A percentile compares a stretch with the other conserved stretches of the same genome.
phyloP scores from a whole-genome alignment of 2,113 vertebrate species.

The Siphamia tubifer region DNA sequence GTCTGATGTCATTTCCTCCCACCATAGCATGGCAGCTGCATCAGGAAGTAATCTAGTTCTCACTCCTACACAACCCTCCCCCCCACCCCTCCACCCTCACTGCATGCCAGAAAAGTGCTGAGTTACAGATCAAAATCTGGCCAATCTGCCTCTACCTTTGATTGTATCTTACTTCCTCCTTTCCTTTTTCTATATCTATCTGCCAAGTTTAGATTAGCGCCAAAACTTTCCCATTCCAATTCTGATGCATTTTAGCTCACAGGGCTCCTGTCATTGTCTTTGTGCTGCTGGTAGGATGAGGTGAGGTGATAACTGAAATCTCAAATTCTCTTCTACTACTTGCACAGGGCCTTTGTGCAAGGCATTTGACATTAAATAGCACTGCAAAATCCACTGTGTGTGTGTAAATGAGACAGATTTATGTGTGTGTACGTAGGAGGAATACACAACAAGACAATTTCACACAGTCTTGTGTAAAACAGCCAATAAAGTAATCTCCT shows the following conservation, averaged over 20 bases:
- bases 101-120: conserved; percentile 51
- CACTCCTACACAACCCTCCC: conserved; percentile 31
- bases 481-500: conserved; percentile 36
- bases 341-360: neutral
- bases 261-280: neutral
- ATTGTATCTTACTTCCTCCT: conserved; percentile 44
- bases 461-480: conserved; percentile 22
- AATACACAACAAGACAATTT: conserved; percentile 14
- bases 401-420: neutral
- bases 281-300: neutral
- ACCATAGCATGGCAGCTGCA: conserved; percentile 27
- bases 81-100: conserved; percentile 5
- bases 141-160: conserved; percentile 53
- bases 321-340: neutral
- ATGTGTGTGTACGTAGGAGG: neutral
- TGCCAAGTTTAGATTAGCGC: conserved; percentile 45
- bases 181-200: conserved; percentile 15
- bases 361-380: neutral
- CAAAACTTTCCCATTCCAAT: neutral
- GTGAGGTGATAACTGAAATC: too few species aligned
- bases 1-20: conserved; percentile 57
- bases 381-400: neutral
- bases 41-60: conserved; percentile 53
- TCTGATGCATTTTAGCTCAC: conserved; percentile 20
- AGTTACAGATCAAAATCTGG: conserved; percentile 66